phyloP scores from a whole-genome alignment of 1,140 invertebrate genomes.

The Drosophila miranda region DNA sequence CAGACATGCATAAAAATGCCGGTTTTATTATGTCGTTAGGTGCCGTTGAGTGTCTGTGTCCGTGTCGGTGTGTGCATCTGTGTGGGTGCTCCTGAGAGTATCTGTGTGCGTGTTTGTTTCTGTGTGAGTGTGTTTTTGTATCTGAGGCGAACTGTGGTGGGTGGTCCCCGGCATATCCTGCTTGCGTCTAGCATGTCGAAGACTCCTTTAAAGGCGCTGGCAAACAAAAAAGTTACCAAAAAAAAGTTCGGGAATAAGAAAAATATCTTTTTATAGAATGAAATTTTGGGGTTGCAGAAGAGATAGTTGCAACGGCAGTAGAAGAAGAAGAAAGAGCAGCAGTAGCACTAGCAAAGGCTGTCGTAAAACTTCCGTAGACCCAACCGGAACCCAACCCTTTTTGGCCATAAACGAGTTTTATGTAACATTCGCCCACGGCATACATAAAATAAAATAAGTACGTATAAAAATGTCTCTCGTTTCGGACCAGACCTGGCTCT shows the following conservation, averaged over 20 bases:
- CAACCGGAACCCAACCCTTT: conserved; percentile 51
- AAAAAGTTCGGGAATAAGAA: conserved; percentile 24
- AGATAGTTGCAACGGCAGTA: conserved; percentile 47
- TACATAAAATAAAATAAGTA: conserved; percentile 68
- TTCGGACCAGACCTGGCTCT: conserved; percentile 2
- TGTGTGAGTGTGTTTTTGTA: conserved; percentile 27
- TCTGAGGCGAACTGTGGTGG: conserved; percentile 39
- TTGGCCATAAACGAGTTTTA: conserved; percentile 66
- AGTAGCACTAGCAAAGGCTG: conserved; percentile 6
- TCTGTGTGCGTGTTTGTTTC: conserved; percentile 7
- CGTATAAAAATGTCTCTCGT: conserved; percentile 51
- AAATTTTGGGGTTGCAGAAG: conserved; percentile 21
- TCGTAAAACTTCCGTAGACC: conserved; percentile 20
- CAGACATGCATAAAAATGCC: conserved; percentile 80
- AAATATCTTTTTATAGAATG: conserved; percentile 40
- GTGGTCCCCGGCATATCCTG: conserved; percentile 18
- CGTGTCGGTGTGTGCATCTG: conserved; percentile 7
- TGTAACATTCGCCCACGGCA: conserved; percentile 68
- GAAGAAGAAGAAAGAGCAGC: too few species aligned
- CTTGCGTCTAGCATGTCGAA: conserved; percentile 31
- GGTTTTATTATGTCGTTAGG: conserved; percentile 78
- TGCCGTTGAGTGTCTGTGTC: conserved; percentile 40
- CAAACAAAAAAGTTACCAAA: conserved; percentile 12
- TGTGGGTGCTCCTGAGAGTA: conserved; percentile 15
- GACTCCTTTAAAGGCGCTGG: conserved; percentile 40